Percentiles rank a stretch among this genome's conserved stretches.
Conservation (phyloP, 2,797 vertebrate species). For the Odontamblyopus lacepedii region DNA sequence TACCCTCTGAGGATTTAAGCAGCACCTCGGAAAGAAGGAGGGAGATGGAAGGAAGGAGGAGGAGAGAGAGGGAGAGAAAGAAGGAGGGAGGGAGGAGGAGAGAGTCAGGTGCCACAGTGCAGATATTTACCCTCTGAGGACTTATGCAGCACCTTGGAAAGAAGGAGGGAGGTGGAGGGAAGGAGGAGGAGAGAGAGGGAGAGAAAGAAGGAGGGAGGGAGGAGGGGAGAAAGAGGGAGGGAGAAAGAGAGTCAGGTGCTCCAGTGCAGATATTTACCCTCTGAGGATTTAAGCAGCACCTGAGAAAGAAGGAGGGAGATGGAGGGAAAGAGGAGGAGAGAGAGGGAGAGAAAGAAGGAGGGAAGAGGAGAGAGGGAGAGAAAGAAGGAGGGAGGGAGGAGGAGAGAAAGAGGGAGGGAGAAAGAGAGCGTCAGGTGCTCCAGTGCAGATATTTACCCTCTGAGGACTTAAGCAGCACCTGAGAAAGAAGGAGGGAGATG, state of each 20-base stretch:
- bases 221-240: too few species aligned
- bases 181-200: too few species aligned
- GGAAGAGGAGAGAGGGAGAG: too few species aligned
- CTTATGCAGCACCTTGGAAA: conserved; percentile 2
- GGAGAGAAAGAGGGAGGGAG: too few species aligned
- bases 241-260: conserved; percentile 15
- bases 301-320: neutral
- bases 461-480: conserved; percentile 13
- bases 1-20: conserved; percentile 30
- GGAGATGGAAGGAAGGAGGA: neutral
- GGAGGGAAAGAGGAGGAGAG: neutral
- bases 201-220: too few species aligned
- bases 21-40: neutral
- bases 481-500: neutral
- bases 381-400: too few species aligned
- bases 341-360: neutral
- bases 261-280: conserved; percentile 40
- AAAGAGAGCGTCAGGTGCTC: conserved; percentile 13
- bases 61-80: too few species aligned
- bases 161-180: neutral
- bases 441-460: conserved; percentile 42
- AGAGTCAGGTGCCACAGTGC: too few species aligned
- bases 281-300: conserved; percentile 13
- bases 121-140: conserved; percentile 36
- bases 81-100: too few species aligned